phyloP scores from a whole-genome alignment of 1,140 invertebrate species.

The Ostrea denselamellosa region DNA sequence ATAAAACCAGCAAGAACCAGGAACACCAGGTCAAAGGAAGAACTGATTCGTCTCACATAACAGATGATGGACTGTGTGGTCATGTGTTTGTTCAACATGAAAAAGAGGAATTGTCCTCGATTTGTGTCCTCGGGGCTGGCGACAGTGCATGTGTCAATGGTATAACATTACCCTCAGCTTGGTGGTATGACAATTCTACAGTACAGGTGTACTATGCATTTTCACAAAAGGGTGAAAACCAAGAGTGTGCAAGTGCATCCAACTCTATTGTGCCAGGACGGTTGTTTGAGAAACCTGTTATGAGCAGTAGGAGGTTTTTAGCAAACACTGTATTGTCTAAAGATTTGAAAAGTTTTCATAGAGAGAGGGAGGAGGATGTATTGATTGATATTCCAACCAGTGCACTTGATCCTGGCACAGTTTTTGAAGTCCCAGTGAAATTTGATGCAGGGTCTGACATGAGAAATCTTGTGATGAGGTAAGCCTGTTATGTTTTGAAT shows the following conservation, averaged over 20 bases:
- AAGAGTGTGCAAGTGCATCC: conserved; percentile 69
- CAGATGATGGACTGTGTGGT: conserved; percentile 59
- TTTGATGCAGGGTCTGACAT: conserved; percentile 66
- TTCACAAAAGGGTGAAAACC: conserved; percentile 66
- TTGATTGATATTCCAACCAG: conserved; percentile 64
- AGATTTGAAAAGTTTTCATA: conserved; percentile 56
- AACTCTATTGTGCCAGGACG: conserved; percentile 66
- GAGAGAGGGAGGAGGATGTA: conserved; percentile 65
- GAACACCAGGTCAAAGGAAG: conserved; percentile 41
- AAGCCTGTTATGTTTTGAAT: conserved; percentile 66
- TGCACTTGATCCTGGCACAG: conserved; percentile 57
- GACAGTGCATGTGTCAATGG: conserved; percentile 66
- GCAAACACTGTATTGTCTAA: conserved; percentile 56
- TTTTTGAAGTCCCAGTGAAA: conserved; percentile 70
- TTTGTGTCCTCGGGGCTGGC: conserved; percentile 65
- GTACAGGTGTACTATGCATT: conserved; percentile 67
- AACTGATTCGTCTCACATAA: conserved; percentile 42
- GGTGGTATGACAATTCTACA: conserved; percentile 57
- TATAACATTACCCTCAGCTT: conserved; percentile 61
- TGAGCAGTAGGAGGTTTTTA: conserved; percentile 61
- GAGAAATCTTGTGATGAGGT: conserved; percentile 90
- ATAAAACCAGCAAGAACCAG: conserved; percentile 16
- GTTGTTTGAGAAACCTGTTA: conserved; percentile 54
- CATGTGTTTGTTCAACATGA: conserved; percentile 64
- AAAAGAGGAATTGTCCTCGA: conserved; percentile 62